Conservation (phyloP, 1,140 invertebrate genomes). For the Bombus vancouverensis region DNA sequence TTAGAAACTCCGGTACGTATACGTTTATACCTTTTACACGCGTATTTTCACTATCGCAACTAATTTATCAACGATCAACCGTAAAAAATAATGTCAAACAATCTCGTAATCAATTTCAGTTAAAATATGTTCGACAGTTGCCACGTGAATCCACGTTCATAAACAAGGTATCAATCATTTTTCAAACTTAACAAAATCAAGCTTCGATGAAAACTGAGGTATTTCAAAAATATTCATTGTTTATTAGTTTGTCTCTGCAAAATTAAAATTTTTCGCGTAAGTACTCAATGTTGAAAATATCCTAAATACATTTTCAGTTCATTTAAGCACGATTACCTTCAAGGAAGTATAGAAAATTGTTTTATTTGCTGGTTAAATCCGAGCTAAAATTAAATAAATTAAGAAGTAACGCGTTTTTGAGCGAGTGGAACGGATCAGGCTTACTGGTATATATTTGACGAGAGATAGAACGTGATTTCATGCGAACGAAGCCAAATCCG, state of each 20-base stretch:
- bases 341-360: background rate
- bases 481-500: slow-evolving; percentile 3
- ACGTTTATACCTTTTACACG: background rate
- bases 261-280: too few species aligned
- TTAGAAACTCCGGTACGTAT: background rate
- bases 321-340: too few species aligned
- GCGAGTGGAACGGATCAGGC: background rate
- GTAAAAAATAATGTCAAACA: background rate
- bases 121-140: background rate
- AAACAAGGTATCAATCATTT: background rate
- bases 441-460: background rate
- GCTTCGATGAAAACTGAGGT: background rate
- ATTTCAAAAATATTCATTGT: background rate
- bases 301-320: background rate
- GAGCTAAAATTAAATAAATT: background rate
- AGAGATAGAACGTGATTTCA: slow-evolving; percentile 13
- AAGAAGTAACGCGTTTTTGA: background rate
- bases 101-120: background rate
- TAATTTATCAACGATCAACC: background rate
- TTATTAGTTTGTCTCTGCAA: too few species aligned
- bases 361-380: too few species aligned
- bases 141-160: background rate
- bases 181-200: background rate
- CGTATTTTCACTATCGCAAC: background rate
- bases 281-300: background rate